These are phyloP conservation scores for Cryptus viduatorius DNA, from an alignment of 2,888 invertebrate species.

Conservation along the genomic window DNA sequence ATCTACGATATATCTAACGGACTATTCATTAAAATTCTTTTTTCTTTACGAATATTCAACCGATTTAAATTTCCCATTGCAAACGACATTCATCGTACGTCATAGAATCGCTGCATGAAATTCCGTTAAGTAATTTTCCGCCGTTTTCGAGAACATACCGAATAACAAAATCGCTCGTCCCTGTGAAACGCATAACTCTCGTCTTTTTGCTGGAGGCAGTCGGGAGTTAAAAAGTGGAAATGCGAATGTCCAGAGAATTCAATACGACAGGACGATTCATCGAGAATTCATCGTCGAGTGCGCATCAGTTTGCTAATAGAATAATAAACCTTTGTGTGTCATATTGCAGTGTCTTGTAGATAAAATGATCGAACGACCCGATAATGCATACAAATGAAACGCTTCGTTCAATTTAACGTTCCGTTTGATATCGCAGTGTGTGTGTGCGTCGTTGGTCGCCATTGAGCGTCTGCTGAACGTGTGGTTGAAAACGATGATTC, in stretches of 20 bases:
- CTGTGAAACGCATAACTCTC: too few species aligned
- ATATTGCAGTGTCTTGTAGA: background rate
- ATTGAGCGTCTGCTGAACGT: conserved; percentile 13
- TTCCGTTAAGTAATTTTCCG: too few species aligned
- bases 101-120: too few species aligned
- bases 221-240: too few species aligned
- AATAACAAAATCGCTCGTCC: too few species aligned
- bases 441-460: conserved; percentile 12
- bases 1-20: too few species aligned
- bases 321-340: background rate
- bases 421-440: background rate
- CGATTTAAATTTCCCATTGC: too few species aligned
- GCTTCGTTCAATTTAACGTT: conserved; percentile 1
- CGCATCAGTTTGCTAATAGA: background rate
- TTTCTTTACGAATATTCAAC: too few species aligned
- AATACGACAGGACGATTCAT: background rate
- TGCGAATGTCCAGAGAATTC: background rate
- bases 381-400: conserved; percentile 3
- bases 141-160: too few species aligned
- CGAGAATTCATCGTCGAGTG: background rate
- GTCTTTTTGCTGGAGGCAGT: too few species aligned
- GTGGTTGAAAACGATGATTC: conserved; percentile 10
- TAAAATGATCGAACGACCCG: background rate
- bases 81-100: too few species aligned
- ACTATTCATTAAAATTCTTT: too few species aligned